Evolutionary conservation across 2,113 vertebrate species (phyloP).

Genomic region (Mionectes macconnelli): DNA sequence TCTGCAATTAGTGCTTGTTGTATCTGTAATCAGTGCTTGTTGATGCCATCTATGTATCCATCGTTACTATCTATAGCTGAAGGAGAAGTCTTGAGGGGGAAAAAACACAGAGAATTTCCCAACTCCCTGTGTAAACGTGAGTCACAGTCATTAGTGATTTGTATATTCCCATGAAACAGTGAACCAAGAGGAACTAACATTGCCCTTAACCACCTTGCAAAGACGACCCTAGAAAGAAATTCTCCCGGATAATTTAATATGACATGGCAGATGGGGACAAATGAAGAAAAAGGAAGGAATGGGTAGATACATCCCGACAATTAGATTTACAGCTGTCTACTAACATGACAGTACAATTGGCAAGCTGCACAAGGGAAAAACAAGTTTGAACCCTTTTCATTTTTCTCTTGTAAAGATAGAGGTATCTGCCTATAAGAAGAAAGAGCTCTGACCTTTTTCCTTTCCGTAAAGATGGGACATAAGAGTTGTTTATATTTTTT

Average conservation of each 20-base stretch:
- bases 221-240: background rate
- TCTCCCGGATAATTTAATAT: background rate
- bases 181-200: constrained; percentile 21
- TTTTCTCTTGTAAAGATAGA: background rate
- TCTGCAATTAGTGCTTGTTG: background rate
- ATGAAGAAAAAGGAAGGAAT: background rate
- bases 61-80: background rate
- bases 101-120: constrained; percentile 5
- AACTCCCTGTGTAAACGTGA: background rate
- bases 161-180: background rate
- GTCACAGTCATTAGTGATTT: background rate
- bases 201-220: background rate
- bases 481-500: background rate
- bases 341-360: background rate
- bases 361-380: background rate
- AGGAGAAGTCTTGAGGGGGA: background rate
- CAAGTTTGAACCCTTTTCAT: background rate
- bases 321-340: background rate
- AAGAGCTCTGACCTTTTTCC: background rate
- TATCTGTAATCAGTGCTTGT: background rate
- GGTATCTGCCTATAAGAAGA: background rate
- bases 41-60: background rate
- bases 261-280: background rate
- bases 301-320: background rate
- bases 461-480: background rate